phyloP scores from a whole-genome alignment of 2,113 vertebrate genomes.

The Semnopithecus entellus region DNA sequence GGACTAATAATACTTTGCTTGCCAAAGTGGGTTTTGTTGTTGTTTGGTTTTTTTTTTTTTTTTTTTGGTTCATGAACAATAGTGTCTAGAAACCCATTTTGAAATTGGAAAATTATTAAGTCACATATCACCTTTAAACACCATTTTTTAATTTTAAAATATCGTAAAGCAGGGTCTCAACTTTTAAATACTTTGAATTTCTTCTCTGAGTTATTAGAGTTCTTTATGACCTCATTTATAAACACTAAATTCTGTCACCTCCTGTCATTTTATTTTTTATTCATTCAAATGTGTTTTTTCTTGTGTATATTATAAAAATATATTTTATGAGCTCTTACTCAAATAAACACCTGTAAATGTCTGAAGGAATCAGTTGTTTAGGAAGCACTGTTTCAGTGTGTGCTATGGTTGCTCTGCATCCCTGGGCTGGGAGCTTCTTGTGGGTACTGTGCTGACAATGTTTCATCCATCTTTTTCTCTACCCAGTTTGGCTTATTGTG shows the following conservation, averaged over 20 bases:
- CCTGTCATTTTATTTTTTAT: conserved; percentile 60
- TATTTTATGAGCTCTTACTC: conserved; percentile 80
- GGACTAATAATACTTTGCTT: conserved; percentile 70
- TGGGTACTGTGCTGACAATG: background rate
- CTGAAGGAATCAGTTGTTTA: background rate
- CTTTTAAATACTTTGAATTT: conserved; percentile 47
- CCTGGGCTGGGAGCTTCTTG: background rate
- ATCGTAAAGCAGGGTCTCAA: conserved; percentile 42
- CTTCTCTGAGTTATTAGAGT: conserved; percentile 53
- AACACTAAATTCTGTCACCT: conserved; percentile 82
- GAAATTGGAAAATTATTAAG: conserved; percentile 60
- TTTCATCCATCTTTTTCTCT: background rate
- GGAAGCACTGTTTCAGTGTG: background rate
- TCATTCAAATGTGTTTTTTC: conserved; percentile 68
- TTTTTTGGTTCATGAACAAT: background rate
- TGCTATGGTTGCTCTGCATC: background rate
- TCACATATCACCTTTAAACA: conserved; percentile 48
- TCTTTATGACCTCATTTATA: conserved; percentile 65
- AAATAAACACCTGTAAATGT: conserved; percentile 75
- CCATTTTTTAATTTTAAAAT: conserved; percentile 28
- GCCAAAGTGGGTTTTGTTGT: conserved; percentile 21
- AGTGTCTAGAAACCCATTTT: conserved; percentile 17
- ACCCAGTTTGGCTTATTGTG: background rate
- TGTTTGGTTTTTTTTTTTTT: background rate
- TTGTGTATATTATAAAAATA: conserved; percentile 74